These are phyloP conservation scores for Leistus spinibarbis DNA, from an alignment of 2,888 invertebrate species.

Conservation along the genomic window DNA sequence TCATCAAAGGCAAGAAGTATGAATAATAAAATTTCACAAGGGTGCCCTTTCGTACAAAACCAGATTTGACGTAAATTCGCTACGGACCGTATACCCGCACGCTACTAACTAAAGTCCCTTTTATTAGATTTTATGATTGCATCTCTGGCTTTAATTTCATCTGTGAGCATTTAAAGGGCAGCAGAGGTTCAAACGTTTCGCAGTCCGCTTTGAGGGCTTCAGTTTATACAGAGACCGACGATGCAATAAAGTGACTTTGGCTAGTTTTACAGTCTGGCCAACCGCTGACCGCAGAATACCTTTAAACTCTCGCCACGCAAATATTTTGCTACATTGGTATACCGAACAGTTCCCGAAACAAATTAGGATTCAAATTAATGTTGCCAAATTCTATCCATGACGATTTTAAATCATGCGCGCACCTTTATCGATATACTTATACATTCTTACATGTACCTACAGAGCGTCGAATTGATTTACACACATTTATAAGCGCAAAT, in stretches of 20 bases:
- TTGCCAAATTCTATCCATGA: too few species aligned
- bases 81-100: neutral
- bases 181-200: slow-evolving; percentile 17
- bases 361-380: neutral
- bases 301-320: neutral
- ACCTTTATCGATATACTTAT: too few species aligned
- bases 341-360: neutral
- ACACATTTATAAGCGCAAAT: too few species aligned
- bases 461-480: too few species aligned
- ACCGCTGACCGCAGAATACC: slow-evolving; percentile 15
- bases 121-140: slow-evolving; percentile 38
- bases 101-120: slow-evolving; percentile 8
- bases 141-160: slow-evolving; percentile 30
- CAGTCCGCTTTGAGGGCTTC: slow-evolving; percentile 19
- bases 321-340: neutral
- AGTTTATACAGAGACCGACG: neutral
- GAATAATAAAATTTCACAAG: slow-evolving; percentile 27
- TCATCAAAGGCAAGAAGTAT: neutral
- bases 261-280: slow-evolving; percentile 28
- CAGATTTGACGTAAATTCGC: neutral
- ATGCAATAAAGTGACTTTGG: slow-evolving; percentile 35
- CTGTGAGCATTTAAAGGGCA: slow-evolving; percentile 22
- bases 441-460: too few species aligned
- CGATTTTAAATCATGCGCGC: too few species aligned
- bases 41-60: neutral